These are phyloP conservation scores for Eulemur rubriventer DNA, from an alignment of 2,797 vertebrate genomes.

Conservation along the genomic window DNA sequence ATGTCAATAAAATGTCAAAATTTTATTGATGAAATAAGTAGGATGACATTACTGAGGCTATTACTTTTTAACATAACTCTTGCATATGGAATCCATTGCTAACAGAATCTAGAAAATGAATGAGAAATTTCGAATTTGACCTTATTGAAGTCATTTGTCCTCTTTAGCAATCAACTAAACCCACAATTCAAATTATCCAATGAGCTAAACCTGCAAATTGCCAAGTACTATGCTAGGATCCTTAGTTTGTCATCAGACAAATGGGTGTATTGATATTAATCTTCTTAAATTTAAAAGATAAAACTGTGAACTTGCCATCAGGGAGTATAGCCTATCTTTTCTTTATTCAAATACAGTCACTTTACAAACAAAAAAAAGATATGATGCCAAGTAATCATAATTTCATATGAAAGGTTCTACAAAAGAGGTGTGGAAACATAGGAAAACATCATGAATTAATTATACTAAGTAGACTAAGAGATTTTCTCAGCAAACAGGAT, in stretches of 20 bases:
- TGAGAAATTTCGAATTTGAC: neutral
- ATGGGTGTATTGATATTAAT: neutral
- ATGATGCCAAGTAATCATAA: neutral
- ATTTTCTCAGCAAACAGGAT: neutral
- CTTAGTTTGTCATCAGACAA: neutral
- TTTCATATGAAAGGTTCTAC: neutral
- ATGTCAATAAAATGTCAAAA: neutral
- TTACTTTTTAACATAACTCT: neutral
- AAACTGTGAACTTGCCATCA: neutral
- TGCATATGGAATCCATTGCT: neutral
- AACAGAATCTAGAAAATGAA: neutral
- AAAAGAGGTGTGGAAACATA: neutral
- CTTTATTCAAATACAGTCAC: neutral
- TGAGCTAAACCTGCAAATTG: neutral
- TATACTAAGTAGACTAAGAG: neutral
- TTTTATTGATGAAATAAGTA: neutral
- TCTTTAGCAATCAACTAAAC: neutral
- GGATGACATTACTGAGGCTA: neutral
- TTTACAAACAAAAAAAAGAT: slow-evolving; percentile 23
- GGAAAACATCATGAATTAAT: neutral
- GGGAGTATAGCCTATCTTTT: neutral
- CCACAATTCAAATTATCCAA: neutral
- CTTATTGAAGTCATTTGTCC: neutral
- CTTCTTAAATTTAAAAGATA: neutral
- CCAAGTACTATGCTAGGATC: neutral